Conservation (phyloP, 1,140 invertebrate genomes). For the Cydia strobilella region DNA sequence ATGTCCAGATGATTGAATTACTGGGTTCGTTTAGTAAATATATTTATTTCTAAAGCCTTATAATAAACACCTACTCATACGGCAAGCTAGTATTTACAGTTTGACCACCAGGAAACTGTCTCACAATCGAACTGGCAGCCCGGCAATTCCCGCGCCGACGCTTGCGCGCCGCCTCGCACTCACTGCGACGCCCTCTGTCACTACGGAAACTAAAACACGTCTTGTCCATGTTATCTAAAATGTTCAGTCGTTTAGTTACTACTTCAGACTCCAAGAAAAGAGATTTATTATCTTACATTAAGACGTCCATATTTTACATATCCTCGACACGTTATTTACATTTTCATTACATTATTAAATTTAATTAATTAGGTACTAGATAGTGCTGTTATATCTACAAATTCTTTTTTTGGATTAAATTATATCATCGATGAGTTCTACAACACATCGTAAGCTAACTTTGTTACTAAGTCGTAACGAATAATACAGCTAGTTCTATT, state of each 20-base stretch:
- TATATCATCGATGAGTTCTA: constrained; percentile 12
- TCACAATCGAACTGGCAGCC: constrained; percentile 16
- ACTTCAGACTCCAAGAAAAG: constrained; percentile 52
- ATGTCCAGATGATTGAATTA: constrained; percentile 9
- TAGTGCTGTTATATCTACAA: constrained; percentile 39
- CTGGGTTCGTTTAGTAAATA: constrained; percentile 9
- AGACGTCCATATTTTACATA: constrained; percentile 42
- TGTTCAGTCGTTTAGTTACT: constrained; percentile 55
- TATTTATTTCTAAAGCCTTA: constrained; percentile 33
- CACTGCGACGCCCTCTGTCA: not conserved
- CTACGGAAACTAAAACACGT: constrained; percentile 28
- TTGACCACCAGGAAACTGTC: constrained; percentile 13
- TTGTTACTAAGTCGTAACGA: constrained; percentile 26
- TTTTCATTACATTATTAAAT: constrained; percentile 35
- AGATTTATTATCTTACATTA: constrained; percentile 42
- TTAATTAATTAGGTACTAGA: constrained; percentile 36
- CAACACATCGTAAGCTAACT: constrained; percentile 6
- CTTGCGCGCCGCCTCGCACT: not conserved
- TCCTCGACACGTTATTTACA: constrained; percentile 44
- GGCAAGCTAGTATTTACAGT: constrained; percentile 24
- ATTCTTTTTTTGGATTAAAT: constrained; percentile 35
- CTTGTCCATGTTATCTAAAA: constrained; percentile 28
- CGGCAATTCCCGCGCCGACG: constrained; percentile 14
- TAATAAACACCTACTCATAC: constrained; percentile 12
- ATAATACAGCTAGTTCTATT: constrained; percentile 25